A percentile compares a stretch with the other conserved stretches of the same genome.
Conservation (phyloP, 2,113 vertebrate species). For the Engystomops pustulosus region DNA sequence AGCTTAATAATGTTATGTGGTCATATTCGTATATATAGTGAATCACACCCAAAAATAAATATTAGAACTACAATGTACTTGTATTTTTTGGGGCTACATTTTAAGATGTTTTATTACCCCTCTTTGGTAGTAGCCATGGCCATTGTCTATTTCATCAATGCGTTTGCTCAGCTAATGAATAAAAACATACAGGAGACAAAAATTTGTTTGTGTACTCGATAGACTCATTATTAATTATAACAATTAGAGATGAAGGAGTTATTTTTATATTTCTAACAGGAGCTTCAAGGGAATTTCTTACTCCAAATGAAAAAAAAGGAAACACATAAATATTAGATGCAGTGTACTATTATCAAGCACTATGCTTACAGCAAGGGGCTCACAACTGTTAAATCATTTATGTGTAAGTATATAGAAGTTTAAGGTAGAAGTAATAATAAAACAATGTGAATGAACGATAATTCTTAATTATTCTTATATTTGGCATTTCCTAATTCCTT, state of each 20-base stretch:
- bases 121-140: too few relatives aligned
- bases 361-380: background rate
- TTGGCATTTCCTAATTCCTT: background rate
- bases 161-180: too few relatives aligned
- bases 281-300: background rate
- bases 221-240: background rate
- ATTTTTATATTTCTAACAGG: background rate
- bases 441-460: background rate
- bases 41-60: too few relatives aligned
- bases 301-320: background rate
- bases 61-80: too few relatives aligned
- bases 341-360: too few relatives aligned
- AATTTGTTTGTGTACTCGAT: background rate
- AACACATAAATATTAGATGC: constrained; percentile 19
- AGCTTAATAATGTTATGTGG: too few relatives aligned
- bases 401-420: background rate
- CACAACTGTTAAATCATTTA: background rate
- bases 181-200: too few relatives aligned
- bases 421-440: background rate
- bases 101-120: too few relatives aligned
- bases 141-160: too few relatives aligned
- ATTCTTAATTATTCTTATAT: background rate
- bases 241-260: background rate
- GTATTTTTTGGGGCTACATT: too few relatives aligned
- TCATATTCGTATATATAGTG: too few relatives aligned